Percentiles rank a stretch among this genome's conserved stretches.
Conservation (phyloP, 2,113 vertebrate species). For the Paramormyrops kingsleyae region DNA sequence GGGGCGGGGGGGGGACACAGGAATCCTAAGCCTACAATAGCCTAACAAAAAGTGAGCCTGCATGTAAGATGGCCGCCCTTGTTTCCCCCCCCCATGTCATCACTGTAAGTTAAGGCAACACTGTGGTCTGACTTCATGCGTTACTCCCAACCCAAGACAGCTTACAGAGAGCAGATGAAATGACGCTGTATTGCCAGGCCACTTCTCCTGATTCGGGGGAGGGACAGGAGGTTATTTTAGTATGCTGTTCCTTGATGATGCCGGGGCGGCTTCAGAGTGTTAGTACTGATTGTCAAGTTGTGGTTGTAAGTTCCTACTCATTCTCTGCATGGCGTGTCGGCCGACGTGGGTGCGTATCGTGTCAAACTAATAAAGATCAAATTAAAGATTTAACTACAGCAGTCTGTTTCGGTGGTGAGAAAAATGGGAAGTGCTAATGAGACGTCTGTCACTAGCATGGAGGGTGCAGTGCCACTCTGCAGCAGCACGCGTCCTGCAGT, state of each 20-base stretch:
- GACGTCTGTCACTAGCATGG: neutral
- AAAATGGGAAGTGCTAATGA: neutral
- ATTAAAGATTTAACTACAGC: neutral
- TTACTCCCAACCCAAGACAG: neutral
- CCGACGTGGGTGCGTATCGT: neutral
- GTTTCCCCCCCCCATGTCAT: neutral
- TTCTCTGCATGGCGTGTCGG: neutral
- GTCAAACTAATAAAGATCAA: neutral
- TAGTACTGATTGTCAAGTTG: neutral
- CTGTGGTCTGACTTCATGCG: neutral
- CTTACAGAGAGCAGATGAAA: neutral
- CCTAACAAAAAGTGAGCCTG: neutral
- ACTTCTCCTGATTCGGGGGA: no score
- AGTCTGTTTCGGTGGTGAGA: neutral
- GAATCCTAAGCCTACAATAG: neutral
- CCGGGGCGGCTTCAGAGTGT: neutral
- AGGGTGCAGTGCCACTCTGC: neutral
- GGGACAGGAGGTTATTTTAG: neutral
- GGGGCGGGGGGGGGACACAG: neutral
- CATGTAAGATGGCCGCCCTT: neutral
- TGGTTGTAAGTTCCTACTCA: neutral
- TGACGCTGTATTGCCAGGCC: neutral
- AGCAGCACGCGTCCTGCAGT: neutral
- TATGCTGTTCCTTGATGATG: neutral
- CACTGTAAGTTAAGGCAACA: neutral